Base-by-base conservation (phyloP, 2,888 invertebrate genomes). In the Microctonus hyperodae region DNA sequence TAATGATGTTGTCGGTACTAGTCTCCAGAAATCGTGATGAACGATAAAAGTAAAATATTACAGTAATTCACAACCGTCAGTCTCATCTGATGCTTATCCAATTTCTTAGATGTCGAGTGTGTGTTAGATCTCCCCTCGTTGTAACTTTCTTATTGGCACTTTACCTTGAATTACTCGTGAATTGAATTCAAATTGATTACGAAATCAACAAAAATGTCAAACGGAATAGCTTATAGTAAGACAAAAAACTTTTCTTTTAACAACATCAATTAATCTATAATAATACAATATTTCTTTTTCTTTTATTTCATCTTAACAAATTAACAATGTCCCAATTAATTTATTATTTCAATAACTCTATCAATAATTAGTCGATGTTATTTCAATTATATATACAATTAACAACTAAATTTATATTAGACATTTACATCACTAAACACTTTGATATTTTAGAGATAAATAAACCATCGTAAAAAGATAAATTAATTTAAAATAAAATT, bases 91-190 rank as follows among this genome's bases (percentile, higher is more conserved):
- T 44, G 44, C 44, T 44, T 9, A 44, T 44, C 44, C 60, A 23
- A 60, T 50, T 44, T 37, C 13, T 37, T 28, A 35, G 63, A 22
- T 53, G 31, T 16, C 44, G 1, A 16, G 4, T 16, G 44, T 44
- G 44, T 37, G 37, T 37, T 37, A 37, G 11, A 37, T 37, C n/a
- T n/a, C 3, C 37, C 62, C 16, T 33, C 31, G 20, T 37, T 31
- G 35, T 11, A 60, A 48, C 23, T 51, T 53, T 5, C n/a, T 51
- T 62, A 62, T 23, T 23, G 57, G n/a, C 40, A 58, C 51, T 68
- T 67, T 62, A 72, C 62, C 64, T 70, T 68, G 67, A 70, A 70
- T 68, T 67, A 72, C 62, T 67, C 70, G 69, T 73, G 71, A 69
- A 72, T 56, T 53, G 31, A 72, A 67, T 70, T 61, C 62, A 70